phyloP scores from a whole-genome alignment of 1,140 invertebrate genomes.

The Brachionus plicatilis region DNA sequence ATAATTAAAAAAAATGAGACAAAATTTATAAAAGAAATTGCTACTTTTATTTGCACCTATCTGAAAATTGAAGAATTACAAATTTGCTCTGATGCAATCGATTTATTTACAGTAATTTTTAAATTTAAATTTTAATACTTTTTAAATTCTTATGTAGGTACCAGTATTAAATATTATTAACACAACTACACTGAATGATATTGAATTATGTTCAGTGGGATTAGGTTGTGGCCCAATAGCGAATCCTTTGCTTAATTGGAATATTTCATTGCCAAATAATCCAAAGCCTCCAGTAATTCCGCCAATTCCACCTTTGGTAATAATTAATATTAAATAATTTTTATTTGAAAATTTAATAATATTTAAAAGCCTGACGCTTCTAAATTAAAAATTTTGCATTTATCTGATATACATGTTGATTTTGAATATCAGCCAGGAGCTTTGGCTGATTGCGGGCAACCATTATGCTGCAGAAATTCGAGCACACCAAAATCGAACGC shows the following conservation, averaged over 20 bases:
- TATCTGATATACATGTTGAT: conserved; percentile 77
- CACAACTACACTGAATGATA: conserved; percentile 23
- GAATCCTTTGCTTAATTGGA: conserved; percentile 27
- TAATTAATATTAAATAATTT: not conserved
- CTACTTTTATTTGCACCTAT: not conserved
- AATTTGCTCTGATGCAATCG: conserved; percentile 2
- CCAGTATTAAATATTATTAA: conserved; percentile 31
- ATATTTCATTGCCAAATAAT: conserved; percentile 15
- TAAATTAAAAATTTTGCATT: conserved; percentile 61
- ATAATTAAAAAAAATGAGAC: conserved; percentile 29
- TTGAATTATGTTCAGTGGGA: conserved; percentile 23
- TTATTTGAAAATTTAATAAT: not conserved
- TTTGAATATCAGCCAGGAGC: conserved; percentile 64
- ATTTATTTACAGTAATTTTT: conserved; percentile 23
- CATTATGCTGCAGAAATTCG: conserved; percentile 67
- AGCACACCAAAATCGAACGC: not conserved
- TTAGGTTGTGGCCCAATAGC: not conserved
- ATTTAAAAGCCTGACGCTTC: not conserved
- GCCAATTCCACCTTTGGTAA: not conserved
- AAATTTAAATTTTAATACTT: not conserved
- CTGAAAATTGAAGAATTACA: not conserved
- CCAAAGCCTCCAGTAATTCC: conserved; percentile 30
- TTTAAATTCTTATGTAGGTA: not conserved
- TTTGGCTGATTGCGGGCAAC: conserved; percentile 67
- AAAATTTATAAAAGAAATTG: conserved; percentile 6